phyloP scores from a whole-genome alignment of 2,797 vertebrate species.

The Rhincodon typus region DNA sequence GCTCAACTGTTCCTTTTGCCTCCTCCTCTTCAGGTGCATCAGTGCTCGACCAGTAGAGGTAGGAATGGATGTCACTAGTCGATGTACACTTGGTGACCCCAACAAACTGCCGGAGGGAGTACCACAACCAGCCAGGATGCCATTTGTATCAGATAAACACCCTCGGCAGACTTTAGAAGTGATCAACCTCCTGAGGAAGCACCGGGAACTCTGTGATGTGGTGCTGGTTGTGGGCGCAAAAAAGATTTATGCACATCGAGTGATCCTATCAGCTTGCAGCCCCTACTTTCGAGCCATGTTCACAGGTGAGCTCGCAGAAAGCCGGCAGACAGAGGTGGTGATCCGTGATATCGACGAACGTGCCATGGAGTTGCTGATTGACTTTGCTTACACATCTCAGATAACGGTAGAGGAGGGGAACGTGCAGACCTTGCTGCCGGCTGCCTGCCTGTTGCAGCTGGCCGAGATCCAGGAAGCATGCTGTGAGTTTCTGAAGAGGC shows the following conservation, averaged over 20 bases:
- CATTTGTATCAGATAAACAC: conserved; percentile 98
- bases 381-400: conserved; percentile 98
- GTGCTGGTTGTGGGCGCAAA: conserved; percentile 93
- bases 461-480: conserved; percentile 98
- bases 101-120: conserved; percentile 98
- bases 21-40: conserved; percentile 67
- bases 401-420: conserved; percentile 97
- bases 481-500: conserved; percentile 94
- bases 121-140: conserved; percentile 98
- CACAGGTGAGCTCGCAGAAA: conserved; percentile 92
- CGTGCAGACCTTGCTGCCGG: conserved; percentile 93
- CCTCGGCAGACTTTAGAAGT: conserved; percentile 95
- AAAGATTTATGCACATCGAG: conserved; percentile 95
- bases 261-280: conserved; percentile 93
- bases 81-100: conserved; percentile 96
- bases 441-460: conserved; percentile 92
- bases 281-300: conserved; percentile 99
- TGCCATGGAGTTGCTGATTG: conserved; percentile 97
- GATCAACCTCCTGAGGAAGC: conserved; percentile 92
- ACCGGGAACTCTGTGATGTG: conserved; percentile 92
- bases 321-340: conserved; percentile 92
- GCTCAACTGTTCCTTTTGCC: background rate
- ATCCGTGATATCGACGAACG: conserved; percentile 96
- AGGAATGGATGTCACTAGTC: conserved; percentile 98
- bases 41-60: conserved; percentile 85